A percentile compares a stretch with the other conserved stretches of the same genome.
Conservation (phyloP, 2,797 vertebrate species). For the Cephalopachus bancanus region DNA sequence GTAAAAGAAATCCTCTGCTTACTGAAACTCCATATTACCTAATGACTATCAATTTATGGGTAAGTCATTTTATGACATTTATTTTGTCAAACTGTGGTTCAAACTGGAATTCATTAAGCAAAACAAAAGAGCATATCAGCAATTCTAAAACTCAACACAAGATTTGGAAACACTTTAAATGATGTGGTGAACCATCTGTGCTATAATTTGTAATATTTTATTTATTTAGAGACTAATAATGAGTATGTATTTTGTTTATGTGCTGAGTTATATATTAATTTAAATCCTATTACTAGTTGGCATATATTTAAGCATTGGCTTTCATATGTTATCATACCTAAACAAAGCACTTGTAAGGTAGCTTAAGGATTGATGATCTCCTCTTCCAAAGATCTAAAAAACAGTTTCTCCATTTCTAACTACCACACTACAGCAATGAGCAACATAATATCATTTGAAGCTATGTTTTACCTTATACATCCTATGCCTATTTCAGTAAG, state of each 20-base stretch:
- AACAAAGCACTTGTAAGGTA: neutral
- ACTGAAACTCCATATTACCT: neutral
- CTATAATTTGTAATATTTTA: slow-evolving; percentile 21
- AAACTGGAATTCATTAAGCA: slow-evolving; percentile 22
- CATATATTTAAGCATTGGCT: neutral
- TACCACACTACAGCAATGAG: neutral
- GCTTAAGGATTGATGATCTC: neutral
- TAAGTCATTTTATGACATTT: slow-evolving; percentile 6
- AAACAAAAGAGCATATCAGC: neutral
- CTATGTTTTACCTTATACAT: neutral
- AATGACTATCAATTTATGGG: neutral
- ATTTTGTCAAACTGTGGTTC: neutral
- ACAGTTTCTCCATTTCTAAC: neutral
- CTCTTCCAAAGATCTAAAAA: neutral
- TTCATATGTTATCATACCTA: neutral
- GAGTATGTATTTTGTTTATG: neutral
- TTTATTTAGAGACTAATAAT: slow-evolving; percentile 31
- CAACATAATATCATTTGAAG: neutral
- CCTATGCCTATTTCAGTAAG: neutral
- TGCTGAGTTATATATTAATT: neutral
- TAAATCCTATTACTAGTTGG: neutral
- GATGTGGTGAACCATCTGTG: neutral
- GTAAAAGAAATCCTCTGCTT: neutral
- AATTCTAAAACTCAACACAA: slow-evolving; percentile 42
- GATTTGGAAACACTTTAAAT: slow-evolving; percentile 39